Percentiles rank a stretch among this genome's conserved stretches.
phyloP scores from a whole-genome alignment of 2,113 vertebrate species.

The Carassius auratus region DNA sequence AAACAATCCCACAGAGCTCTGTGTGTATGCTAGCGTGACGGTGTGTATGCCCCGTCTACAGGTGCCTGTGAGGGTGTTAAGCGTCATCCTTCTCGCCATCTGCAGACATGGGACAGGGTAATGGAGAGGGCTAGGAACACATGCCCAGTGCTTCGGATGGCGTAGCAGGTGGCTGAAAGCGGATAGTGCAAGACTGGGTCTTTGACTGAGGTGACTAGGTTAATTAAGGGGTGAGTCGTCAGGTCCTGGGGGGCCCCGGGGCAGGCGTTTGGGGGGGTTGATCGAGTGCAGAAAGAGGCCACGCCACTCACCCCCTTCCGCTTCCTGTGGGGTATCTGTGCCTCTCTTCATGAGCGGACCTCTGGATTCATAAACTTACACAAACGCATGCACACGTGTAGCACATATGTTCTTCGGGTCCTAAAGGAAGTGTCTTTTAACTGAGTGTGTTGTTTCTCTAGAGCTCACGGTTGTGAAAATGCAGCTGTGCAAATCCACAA shows the following conservation, averaged over 20 bases:
- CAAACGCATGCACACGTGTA: conserved; percentile 19
- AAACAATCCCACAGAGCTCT: conserved; percentile 56
- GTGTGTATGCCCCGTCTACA: conserved; percentile 80
- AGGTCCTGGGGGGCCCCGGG: conserved; percentile 27
- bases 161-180: conserved; percentile 67
- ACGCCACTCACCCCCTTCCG: conserved; percentile 49
- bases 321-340: conserved; percentile 52
- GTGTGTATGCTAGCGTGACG: conserved; percentile 60
- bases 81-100: conserved; percentile 77
- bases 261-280: conserved; percentile 29
- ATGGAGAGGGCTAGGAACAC: conserved; percentile 74
- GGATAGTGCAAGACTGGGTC: conserved; percentile 36
- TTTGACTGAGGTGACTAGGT: conserved; percentile 58
- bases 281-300: conserved; percentile 47
- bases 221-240: conserved; percentile 54
- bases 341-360: conserved; percentile 42
- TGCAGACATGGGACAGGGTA: conserved; percentile 71
- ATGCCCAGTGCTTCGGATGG: conserved; percentile 65
- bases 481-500: conserved; percentile 53
- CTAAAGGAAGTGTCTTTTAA: conserved; percentile 20
- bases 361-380: conserved; percentile 44
- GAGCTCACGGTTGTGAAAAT: conserved; percentile 36
- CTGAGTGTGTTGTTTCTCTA: conserved; percentile 45
- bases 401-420: conserved; percentile 47
- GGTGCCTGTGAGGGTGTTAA: conserved; percentile 81